Conservation (phyloP, 2,797 vertebrate species). For the Carcharodon carcharias region DNA sequence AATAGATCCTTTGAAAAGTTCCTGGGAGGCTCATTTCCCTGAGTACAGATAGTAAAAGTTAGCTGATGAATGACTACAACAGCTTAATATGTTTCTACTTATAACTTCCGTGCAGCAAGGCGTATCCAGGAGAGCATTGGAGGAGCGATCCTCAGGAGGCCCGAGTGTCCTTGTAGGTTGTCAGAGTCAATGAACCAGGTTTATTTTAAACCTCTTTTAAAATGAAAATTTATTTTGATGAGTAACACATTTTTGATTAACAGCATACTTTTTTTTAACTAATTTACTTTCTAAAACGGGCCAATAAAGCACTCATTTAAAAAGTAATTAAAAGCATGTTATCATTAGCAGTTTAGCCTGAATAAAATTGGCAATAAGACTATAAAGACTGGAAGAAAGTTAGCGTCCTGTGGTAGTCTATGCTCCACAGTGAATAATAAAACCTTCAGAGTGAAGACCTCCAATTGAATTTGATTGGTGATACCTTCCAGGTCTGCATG, state of each 20-base stretch:
- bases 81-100: slow-evolving; percentile 64
- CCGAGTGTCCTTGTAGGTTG: slow-evolving; percentile 70
- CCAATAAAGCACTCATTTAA: slow-evolving; percentile 74
- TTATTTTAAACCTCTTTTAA: slow-evolving; percentile 76
- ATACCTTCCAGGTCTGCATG: slow-evolving; percentile 54
- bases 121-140: slow-evolving; percentile 60
- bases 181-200: slow-evolving; percentile 77
- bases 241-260: slow-evolving; percentile 76
- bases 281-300: slow-evolving; percentile 73
- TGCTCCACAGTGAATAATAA: slow-evolving; percentile 16
- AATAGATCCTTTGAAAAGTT: slow-evolving; percentile 66
- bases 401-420: slow-evolving; percentile 60
- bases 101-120: slow-evolving; percentile 69
- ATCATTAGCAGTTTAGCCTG: slow-evolving; percentile 89
- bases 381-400: slow-evolving; percentile 73
- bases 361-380: slow-evolving; percentile 79
- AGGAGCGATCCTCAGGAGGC: slow-evolving; percentile 61
- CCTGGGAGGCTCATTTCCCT: slow-evolving; percentile 76
- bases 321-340: slow-evolving; percentile 91
- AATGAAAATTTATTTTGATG: slow-evolving; percentile 78
- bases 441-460: slow-evolving; percentile 43
- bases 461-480: slow-evolving; percentile 52
- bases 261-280: slow-evolving; percentile 60
- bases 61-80: slow-evolving; percentile 80
- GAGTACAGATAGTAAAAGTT: slow-evolving; percentile 73